Evolutionary conservation across 2,888 invertebrate genomes (phyloP), one percentile per base, ranked within the genome.

Genomic region (Melanargia galathea): DNA sequence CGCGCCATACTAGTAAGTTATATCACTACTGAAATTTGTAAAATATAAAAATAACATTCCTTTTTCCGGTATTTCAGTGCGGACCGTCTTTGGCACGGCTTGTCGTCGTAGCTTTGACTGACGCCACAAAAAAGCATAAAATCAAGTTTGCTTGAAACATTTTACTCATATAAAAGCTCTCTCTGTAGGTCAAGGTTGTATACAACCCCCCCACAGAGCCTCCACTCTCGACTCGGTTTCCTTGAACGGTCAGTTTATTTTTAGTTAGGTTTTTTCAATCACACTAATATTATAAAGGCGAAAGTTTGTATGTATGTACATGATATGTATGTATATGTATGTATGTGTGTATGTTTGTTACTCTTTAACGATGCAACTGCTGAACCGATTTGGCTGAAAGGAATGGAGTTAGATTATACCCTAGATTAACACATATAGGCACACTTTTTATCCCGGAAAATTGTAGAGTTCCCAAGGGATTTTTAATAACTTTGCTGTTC

Each of bases 241-340:
- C 30, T 51, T 48, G n/a, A 51, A 51, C 51, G 51, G 51, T 51
- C 51, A 51, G 30, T 46, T 46, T 52, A 52, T 52, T 52, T 52
- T 52, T 48, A 46, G 48, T 2, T 45, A n/a, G 24, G 35, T 38
- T 11, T 10, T 13, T 38, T 11, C 1, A 38, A 13, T 38, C 8
- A 35, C 2, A 35, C 24, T 35, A 35, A 35, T 11, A 11, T 35
- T 11, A 35, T 26, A 26, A 26, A 26, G 24, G 5, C 3, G 24
- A 26, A 26, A 26, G 24, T 4, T 26, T 26, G 2, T n/a, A n/a
- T n/a, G n/a, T n/a, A n/a, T n/a, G n/a, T n/a, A 4, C 5, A 4
- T 26, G 24, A n/a, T 26, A 4, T 26, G 24, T 26, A 4, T 26
- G 2, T 26, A 4, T 26, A 5, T 26, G 2, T 26, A 4, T 26